Conservation (phyloP, 2,888 invertebrate genomes). For the Bugula neritina region DNA sequence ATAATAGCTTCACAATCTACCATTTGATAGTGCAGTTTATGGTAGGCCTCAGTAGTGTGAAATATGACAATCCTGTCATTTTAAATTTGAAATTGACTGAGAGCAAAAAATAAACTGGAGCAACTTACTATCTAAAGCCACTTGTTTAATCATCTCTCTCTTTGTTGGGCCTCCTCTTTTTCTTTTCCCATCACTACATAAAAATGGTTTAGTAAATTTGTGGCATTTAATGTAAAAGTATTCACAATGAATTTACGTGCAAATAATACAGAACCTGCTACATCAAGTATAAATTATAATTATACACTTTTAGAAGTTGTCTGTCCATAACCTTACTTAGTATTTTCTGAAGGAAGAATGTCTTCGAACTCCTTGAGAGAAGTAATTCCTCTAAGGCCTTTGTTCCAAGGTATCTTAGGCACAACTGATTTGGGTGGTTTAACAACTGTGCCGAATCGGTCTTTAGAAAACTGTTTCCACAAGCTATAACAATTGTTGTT, state of each 20-base stretch:
- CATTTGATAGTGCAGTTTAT: too few relatives aligned
- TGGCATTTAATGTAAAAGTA: too few relatives aligned
- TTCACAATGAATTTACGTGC: too few relatives aligned
- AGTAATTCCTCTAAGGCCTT: conserved; percentile 11
- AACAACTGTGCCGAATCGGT: neutral
- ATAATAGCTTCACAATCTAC: too few relatives aligned
- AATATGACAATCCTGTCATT: too few relatives aligned
- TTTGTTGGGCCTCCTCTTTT: neutral
- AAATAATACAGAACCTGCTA: too few relatives aligned
- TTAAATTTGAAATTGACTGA: too few relatives aligned
- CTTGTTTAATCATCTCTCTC: conserved; percentile 2
- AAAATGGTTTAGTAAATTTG: too few relatives aligned
- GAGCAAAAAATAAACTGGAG: too few relatives aligned
- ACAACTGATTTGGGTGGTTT: conserved; percentile 10
- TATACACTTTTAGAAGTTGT: too few relatives aligned
- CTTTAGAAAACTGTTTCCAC: conserved; percentile 4
- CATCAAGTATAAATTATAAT: too few relatives aligned
- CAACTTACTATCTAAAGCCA: neutral
- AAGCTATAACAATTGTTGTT: conserved; percentile 7
- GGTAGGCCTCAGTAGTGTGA: too few relatives aligned
- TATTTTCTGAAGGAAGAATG: neutral
- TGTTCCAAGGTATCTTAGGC: conserved; percentile 20
- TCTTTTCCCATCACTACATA: neutral
- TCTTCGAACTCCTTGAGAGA: conserved; percentile 14
- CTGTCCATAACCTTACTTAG: neutral